Evolutionary conservation across 2,888 invertebrate species (phyloP).

Genomic region (Drosophila stalkeri): DNA sequence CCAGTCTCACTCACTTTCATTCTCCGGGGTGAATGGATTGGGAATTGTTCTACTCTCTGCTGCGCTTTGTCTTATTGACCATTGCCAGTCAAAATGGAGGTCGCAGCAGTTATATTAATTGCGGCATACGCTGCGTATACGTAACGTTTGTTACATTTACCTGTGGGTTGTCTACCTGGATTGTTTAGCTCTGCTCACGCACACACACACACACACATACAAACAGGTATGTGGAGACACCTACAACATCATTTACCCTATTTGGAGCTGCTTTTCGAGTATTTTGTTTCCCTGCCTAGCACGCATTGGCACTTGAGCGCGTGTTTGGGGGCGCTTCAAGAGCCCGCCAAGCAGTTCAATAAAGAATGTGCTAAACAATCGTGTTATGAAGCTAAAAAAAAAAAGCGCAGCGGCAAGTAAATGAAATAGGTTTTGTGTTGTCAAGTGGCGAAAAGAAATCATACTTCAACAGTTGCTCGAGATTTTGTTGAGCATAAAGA

Average conservation of each 20-base stretch:
- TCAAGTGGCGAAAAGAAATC: constrained; percentile 11
- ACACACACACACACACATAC: no score
- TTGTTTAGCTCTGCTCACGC: constrained; percentile 10
- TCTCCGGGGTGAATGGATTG: constrained; percentile 9
- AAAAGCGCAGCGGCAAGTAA: background rate
- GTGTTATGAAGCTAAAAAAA: constrained; percentile 2
- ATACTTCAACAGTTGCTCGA: background rate
- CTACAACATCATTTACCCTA: constrained; percentile 46
- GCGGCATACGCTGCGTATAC: constrained; percentile 64
- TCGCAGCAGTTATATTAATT: constrained; percentile 26
- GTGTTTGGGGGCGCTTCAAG: constrained; percentile 58
- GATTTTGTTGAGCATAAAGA: background rate
- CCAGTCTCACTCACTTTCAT: constrained; percentile 56
- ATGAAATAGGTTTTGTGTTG: constrained; percentile 10
- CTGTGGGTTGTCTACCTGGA: constrained; percentile 21
- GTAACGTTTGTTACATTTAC: constrained; percentile 34
- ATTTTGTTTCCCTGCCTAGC: constrained; percentile 45
- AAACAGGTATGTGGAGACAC: constrained; percentile 8
- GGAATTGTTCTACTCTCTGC: constrained; percentile 1
- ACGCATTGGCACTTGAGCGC: constrained; percentile 68
- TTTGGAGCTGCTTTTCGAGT: constrained; percentile 51
- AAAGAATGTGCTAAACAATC: constrained; percentile 66
- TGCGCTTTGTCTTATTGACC: constrained; percentile 27
- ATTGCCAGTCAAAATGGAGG: constrained; percentile 8
- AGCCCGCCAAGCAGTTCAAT: constrained; percentile 32